Conservation (phyloP, 2,797 vertebrate genomes). For the Rhinatrema bivittatum region DNA sequence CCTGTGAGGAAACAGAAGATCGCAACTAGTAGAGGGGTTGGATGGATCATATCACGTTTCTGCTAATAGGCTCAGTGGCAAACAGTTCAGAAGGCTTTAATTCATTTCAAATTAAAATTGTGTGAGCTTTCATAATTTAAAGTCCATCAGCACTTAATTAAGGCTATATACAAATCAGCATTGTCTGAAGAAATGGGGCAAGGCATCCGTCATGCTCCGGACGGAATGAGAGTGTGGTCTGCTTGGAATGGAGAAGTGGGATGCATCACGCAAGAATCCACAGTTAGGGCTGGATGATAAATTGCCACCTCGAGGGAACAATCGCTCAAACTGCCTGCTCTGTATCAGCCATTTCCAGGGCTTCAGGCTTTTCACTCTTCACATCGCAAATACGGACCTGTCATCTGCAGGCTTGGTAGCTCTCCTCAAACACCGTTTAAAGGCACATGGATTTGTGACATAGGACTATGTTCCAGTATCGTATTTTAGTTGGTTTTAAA, state of each 20-base stretch:
- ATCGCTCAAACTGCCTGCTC: slow-evolving; percentile 78
- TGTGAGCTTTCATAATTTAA: slow-evolving; percentile 32
- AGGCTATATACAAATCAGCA: slow-evolving; percentile 38
- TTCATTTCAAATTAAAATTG: slow-evolving; percentile 39
- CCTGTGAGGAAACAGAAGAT: background rate
- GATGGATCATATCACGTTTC: background rate
- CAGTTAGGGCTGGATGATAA: slow-evolving; percentile 69
- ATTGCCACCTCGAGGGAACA: slow-evolving; percentile 71
- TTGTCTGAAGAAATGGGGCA: slow-evolving; percentile 24
- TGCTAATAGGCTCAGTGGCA: slow-evolving; percentile 2
- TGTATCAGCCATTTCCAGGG: slow-evolving; percentile 70
- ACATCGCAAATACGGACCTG: slow-evolving; percentile 35
- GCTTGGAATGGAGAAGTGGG: slow-evolving; percentile 47
- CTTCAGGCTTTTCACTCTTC: slow-evolving; percentile 53
- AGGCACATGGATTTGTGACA: slow-evolving; percentile 31
- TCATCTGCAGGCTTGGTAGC: slow-evolving; percentile 47
- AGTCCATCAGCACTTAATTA: slow-evolving; percentile 35
- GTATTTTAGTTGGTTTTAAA: slow-evolving; percentile 7
- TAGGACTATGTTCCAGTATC: too few species aligned
- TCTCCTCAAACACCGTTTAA: slow-evolving; percentile 25
- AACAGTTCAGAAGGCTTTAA: slow-evolving; percentile 25
- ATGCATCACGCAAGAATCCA: slow-evolving; percentile 36
- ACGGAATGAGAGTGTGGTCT: slow-evolving; percentile 49
- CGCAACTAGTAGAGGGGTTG: background rate
- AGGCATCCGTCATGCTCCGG: slow-evolving; percentile 23